Evolutionary conservation across 1,140 invertebrate species (phyloP), one percentile per base, ranked within the genome.

Genomic region (Triops cancriformis): DNA sequence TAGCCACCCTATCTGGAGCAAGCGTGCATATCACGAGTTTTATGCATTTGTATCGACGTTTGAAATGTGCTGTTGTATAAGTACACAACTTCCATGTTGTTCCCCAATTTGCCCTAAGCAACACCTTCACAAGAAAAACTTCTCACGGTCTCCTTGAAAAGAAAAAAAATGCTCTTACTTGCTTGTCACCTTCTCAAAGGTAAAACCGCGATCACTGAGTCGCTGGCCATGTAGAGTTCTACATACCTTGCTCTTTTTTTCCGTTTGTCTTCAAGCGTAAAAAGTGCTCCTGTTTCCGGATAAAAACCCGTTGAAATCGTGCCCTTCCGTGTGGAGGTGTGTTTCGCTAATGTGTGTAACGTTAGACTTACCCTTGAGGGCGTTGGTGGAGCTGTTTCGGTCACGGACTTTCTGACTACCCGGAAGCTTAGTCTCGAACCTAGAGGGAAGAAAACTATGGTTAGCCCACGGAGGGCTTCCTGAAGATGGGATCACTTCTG

Each of bases 291-390:
- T n/a, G 51, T 18, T 64, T 64, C 51, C 51, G 51, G 51, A 64
- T 64, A 14, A 64, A 64, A 64, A 64, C 51, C 51, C 51, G 51
- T 64, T 64, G 51, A n/a, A 37, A 23, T 64, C 18, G 51, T n/a
- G 51, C 51, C 51, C 51, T 64, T 64, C 51, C 51, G 51, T 64
- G 51, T 64, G 51, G 51, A 64, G 51, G 51, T 64, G 51, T 64
- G 51, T 64, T 64, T 18, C 14, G 51, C 51, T 64, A 23, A 64
- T n/a, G 6, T 64, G 14, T 23, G 18, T 64, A 64, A 64, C 51
- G 51, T 64, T 64, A 23, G 14, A 23, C 51, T 64, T 23, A 18
- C 51, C 14, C 7, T 64, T 64, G 23, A 23, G 51, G 51, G 10
- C n/a, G 51, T 64, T 64, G 51, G 51, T 64, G 51, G 51, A 64